Evolutionary conservation across 2,113 vertebrate species (phyloP).

Genomic region (Garra rufa): DNA sequence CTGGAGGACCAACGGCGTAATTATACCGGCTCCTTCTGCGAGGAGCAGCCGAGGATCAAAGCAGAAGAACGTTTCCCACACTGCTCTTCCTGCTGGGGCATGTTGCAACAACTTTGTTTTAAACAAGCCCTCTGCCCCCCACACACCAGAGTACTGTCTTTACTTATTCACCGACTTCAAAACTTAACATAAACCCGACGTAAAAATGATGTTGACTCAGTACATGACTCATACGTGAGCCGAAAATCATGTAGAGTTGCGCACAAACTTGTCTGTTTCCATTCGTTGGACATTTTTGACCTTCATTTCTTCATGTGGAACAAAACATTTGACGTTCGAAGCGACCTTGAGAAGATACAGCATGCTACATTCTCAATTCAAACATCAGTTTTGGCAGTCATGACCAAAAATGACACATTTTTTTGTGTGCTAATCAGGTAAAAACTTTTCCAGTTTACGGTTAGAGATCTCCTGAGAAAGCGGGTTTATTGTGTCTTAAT

Average conservation of each 20-base stretch:
- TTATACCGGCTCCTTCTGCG: constrained; percentile 24
- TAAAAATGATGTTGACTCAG: background rate
- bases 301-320: constrained; percentile 41
- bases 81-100: constrained; percentile 30
- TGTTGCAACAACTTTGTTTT: constrained; percentile 40
- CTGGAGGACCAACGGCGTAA: constrained; percentile 26
- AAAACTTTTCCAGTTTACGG: background rate
- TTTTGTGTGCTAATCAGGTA: background rate
- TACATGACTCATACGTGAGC: background rate
- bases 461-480: constrained; percentile 4
- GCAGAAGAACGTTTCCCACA: constrained; percentile 33
- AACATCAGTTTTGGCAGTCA: background rate
- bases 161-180: background rate
- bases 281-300: background rate
- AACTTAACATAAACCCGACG: background rate
- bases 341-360: constrained; percentile 60
- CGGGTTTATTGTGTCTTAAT: constrained; percentile 49
- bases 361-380: background rate
- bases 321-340: constrained; percentile 61
- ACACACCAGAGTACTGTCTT: background rate
- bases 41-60: constrained; percentile 32
- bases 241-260: background rate
- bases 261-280: background rate
- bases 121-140: constrained; percentile 9
- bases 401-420: background rate